Evolutionary conservation across 2,113 vertebrate species (phyloP).

Genomic region (Chaenogobius annularis): DNA sequence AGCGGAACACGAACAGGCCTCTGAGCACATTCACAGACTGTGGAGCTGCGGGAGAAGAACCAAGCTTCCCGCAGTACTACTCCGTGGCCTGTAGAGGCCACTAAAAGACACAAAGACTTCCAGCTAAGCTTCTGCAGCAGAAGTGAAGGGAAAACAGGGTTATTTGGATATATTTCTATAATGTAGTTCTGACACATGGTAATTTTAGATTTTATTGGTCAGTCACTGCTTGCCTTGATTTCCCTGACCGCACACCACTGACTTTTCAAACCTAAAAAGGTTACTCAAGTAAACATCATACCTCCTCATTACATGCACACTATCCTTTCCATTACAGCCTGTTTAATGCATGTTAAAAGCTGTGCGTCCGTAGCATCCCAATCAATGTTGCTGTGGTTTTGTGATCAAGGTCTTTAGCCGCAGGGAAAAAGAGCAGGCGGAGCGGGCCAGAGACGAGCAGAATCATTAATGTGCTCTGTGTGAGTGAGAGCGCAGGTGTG

Average conservation of each 20-base stretch:
- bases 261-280: background rate
- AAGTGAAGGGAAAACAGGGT: too few relatives aligned
- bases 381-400: slow-evolving; percentile 35
- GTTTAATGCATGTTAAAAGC: slow-evolving; percentile 53
- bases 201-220: too few relatives aligned
- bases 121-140: too few relatives aligned
- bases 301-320: slow-evolving; percentile 7
- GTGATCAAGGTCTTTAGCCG: slow-evolving; percentile 62
- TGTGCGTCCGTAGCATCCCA: slow-evolving; percentile 44
- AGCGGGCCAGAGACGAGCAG: slow-evolving; percentile 46
- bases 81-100: too few relatives aligned
- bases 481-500: slow-evolving; percentile 14
- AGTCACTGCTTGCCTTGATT: too few relatives aligned
- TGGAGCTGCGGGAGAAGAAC: too few relatives aligned
- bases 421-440: slow-evolving; percentile 45
- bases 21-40: too few relatives aligned
- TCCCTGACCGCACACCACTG: background rate
- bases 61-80: too few relatives aligned
- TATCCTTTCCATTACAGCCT: slow-evolving; percentile 4
- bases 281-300: background rate
- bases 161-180: too few relatives aligned
- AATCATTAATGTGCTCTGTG: slow-evolving; percentile 48
- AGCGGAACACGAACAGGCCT: too few relatives aligned
- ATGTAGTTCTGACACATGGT: too few relatives aligned
- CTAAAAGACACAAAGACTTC: too few relatives aligned